Evolutionary conservation across 2,797 vertebrate species (phyloP).

Genomic region (Sebastes trivittatus): DNA sequence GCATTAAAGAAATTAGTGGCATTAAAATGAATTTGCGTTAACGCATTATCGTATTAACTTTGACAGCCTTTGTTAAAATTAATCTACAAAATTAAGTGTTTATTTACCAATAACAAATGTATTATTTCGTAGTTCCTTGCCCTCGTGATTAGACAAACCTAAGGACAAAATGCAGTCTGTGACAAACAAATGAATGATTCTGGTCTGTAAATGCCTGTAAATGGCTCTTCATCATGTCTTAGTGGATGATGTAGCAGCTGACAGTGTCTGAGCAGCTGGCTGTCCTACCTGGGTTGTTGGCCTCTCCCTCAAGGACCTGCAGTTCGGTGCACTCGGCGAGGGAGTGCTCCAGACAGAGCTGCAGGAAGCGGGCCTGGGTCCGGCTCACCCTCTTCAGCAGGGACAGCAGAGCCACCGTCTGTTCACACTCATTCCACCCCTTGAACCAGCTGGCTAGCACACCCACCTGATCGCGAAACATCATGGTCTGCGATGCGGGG

Average conservation of each 20-base stretch:
- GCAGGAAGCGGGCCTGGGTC: constrained; percentile 97
- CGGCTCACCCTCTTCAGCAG: constrained; percentile 94
- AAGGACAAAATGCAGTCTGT: neutral
- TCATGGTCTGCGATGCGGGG: constrained; percentile 84
- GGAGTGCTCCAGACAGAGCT: constrained; percentile 97
- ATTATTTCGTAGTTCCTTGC: neutral
- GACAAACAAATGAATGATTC: neutral
- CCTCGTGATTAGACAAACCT: neutral
- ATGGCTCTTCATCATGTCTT: neutral
- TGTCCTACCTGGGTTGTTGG: constrained; percentile 93
- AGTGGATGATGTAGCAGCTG: neutral
- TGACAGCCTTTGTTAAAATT: neutral
- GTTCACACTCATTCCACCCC: constrained; percentile 98
- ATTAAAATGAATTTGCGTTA: no score
- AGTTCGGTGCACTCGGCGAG: constrained; percentile 95
- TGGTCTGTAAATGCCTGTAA: neutral
- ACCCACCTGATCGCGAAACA: constrained; percentile 99
- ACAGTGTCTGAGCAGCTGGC: neutral
- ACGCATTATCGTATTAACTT: no score
- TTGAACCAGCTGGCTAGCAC: constrained; percentile 98
- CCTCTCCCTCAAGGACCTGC: constrained; percentile 93
- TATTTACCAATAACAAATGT: neutral
- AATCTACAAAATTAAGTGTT: neutral
- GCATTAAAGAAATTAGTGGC: no score
- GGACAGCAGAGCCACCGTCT: constrained; percentile 97